Evolutionary conservation across 2,797 vertebrate genomes (phyloP).

Genomic region (Eurystomus glaucurus): DNA sequence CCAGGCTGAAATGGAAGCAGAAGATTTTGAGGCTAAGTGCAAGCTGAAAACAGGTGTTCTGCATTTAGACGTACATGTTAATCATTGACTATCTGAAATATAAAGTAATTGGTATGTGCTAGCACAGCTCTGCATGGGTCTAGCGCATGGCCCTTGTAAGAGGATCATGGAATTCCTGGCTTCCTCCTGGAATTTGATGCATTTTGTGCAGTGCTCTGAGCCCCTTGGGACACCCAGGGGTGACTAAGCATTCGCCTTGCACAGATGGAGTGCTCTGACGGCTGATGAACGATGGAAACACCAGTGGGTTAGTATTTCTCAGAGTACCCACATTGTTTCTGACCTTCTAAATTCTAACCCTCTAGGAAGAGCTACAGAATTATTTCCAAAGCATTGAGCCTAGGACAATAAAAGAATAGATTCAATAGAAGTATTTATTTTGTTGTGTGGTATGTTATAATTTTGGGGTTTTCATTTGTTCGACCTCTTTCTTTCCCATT

Average conservation of each 20-base stretch:
- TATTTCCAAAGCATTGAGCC: conserved; percentile 3
- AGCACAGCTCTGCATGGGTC: not conserved
- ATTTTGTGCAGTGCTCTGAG: not conserved
- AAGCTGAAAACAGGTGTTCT: not conserved
- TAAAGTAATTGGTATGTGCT: conserved; percentile 16
- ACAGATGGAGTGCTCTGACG: not conserved
- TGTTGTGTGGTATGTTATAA: not conserved
- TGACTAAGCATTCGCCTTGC: not conserved
- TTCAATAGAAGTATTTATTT: conserved; percentile 20
- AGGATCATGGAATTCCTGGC: conserved; percentile 17
- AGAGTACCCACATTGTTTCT: not conserved
- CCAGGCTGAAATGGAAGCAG: not conserved
- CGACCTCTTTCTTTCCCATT: not conserved
- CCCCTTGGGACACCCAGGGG: not conserved
- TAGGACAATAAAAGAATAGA: not conserved
- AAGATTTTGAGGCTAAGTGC: not conserved
- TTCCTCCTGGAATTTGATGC: not conserved
- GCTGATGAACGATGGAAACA: not conserved
- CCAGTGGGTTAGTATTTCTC: not conserved
- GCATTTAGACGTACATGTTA: not conserved
- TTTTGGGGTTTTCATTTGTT: not conserved
- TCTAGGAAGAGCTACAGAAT: not conserved
- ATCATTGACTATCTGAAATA: conserved; percentile 16
- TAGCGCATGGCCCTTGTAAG: not conserved
- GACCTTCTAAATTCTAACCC: not conserved